A percentile compares a stretch with the other conserved stretches of the same genome.
Conservation (phyloP, 2,888 invertebrate species). For the Polymixis lichenea region DNA sequence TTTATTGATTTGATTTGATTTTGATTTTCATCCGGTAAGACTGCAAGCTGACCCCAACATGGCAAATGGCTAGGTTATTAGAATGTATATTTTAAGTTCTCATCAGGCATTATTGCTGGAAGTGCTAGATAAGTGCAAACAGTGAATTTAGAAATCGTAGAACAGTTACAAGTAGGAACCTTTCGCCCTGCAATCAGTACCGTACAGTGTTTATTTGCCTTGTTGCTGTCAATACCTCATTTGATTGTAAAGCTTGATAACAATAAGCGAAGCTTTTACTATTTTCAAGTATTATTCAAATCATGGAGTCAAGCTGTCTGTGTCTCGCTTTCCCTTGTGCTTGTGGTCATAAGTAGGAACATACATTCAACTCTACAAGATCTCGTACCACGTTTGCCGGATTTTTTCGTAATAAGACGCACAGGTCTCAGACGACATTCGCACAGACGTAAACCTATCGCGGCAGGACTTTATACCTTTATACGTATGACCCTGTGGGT, state of each 20-base stretch:
- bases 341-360: not conserved
- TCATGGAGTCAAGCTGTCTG: constrained; percentile 18
- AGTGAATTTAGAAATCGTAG: not conserved
- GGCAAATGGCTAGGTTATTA: too few relatives aligned
- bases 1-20: too few relatives aligned
- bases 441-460: too few relatives aligned
- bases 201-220: constrained; percentile 32
- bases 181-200: constrained; percentile 40
- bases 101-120: not conserved
- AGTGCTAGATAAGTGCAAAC: not conserved
- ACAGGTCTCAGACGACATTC: not conserved
- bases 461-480: too few relatives aligned
- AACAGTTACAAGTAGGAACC: constrained; percentile 16
- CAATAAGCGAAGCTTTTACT: constrained; percentile 23
- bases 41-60: too few relatives aligned
- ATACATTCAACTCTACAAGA: not conserved
- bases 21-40: too few relatives aligned
- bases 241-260: constrained; percentile 28
- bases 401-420: not conserved
- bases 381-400: not conserved
- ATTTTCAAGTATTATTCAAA: constrained; percentile 40
- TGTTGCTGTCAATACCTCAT: constrained; percentile 51
- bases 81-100: not conserved
- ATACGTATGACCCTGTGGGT: too few relatives aligned
- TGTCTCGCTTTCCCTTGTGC: constrained; percentile 22